These are phyloP conservation scores for Eulemur albifrons DNA, from an alignment of 2,797 vertebrate species.

Conservation along the genomic window DNA sequence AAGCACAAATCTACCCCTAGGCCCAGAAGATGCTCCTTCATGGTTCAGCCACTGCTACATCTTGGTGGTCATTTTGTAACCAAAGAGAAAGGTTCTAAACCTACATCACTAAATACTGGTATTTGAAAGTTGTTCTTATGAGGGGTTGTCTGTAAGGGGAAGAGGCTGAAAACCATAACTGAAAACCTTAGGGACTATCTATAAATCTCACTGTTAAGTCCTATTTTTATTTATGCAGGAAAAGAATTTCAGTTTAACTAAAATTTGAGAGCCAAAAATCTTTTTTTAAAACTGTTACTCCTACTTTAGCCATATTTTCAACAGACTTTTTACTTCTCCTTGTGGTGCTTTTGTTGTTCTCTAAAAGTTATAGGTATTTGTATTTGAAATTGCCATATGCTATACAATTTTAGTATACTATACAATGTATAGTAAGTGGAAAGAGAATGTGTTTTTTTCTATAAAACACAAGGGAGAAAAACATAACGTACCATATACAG, in stretches of 20 bases:
- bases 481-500: not conserved
- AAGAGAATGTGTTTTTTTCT: not conserved
- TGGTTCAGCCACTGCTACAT: not conserved
- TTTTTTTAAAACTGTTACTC: not conserved
- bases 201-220: not conserved
- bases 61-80: not conserved
- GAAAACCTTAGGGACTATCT: not conserved
- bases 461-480: constrained; percentile 7
- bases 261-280: not conserved
- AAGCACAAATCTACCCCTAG: not conserved
- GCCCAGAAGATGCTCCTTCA: not conserved
- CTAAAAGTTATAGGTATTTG: not conserved
- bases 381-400: not conserved
- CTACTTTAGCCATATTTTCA: not conserved
- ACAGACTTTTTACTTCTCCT: not conserved
- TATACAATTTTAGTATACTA: constrained; percentile 32
- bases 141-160: not conserved
- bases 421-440: not conserved
- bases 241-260: not conserved
- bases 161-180: not conserved
- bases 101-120: not conserved
- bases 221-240: not conserved
- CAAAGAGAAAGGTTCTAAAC: not conserved
- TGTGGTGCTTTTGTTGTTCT: not conserved
- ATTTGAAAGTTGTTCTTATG: not conserved